phyloP scores from a whole-genome alignment of 2,888 invertebrate species.

The Dicyrtoma fusca region DNA sequence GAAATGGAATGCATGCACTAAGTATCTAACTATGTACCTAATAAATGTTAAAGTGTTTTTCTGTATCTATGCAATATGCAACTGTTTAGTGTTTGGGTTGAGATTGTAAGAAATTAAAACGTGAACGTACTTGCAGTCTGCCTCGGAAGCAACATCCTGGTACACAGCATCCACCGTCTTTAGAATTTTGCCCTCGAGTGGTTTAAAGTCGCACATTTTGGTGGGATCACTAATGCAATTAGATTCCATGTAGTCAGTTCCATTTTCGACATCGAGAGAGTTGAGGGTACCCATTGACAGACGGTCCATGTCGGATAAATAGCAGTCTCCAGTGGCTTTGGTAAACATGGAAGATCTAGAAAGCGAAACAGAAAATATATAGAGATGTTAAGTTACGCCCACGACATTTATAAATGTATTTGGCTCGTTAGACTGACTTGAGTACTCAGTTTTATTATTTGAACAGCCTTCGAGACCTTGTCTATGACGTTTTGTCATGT shows the following conservation, averaged over 20 bases:
- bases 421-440: background rate
- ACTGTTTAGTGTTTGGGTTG: too few species aligned
- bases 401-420: constrained; percentile 9
- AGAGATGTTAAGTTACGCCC: constrained; percentile 24
- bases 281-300: constrained; percentile 80
- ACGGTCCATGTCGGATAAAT: constrained; percentile 88
- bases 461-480: too few species aligned
- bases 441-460: too few species aligned
- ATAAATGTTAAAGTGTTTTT: too few species aligned
- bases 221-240: constrained; percentile 94
- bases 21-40: too few species aligned
- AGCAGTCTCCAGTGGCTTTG: constrained; percentile 81
- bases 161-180: constrained; percentile 92
- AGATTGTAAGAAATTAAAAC: too few species aligned
- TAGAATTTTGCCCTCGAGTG: constrained; percentile 72
- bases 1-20: too few species aligned
- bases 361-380: constrained; percentile 37
- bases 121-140: constrained; percentile 57
- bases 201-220: constrained; percentile 91
- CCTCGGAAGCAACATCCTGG: constrained; percentile 58
- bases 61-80: too few species aligned
- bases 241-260: constrained; percentile 82
- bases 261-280: constrained; percentile 69
- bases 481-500: too few species aligned
- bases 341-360: constrained; percentile 87